phyloP scores from a whole-genome alignment of 2,888 invertebrate genomes.

The Stegophylla sp. region DNA sequence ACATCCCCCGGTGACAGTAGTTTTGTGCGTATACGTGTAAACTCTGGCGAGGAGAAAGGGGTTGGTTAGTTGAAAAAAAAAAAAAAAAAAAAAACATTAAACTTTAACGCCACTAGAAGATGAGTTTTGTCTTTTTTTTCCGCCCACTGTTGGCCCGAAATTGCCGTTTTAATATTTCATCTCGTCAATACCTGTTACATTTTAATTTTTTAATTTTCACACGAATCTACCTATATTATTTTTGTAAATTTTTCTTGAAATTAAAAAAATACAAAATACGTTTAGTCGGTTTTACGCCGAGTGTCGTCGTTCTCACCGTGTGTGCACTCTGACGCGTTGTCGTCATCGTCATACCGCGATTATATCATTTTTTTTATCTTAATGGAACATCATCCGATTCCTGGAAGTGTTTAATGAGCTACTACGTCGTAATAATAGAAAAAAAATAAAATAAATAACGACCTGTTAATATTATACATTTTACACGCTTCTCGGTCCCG shows the following conservation, averaged over 20 bases:
- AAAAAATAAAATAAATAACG: too few relatives aligned
- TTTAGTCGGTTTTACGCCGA: background rate
- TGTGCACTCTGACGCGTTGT: background rate
- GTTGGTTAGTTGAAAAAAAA: background rate
- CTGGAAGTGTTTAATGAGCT: conserved; percentile 4
- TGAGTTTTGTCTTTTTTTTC: background rate
- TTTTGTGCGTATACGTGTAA: background rate
- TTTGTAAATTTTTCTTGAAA: background rate
- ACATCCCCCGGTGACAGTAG: background rate
- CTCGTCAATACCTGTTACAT: background rate
- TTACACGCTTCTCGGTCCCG: too few relatives aligned
- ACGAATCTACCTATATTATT: background rate
- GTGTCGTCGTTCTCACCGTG: too few relatives aligned
- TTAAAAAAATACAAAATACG: background rate
- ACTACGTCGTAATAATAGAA: background rate
- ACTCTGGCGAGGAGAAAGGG: too few relatives aligned
- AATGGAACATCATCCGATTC: conserved; percentile 1
- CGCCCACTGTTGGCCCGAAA: background rate
- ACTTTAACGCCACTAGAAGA: background rate
- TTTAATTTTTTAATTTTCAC: conserved; percentile 26
- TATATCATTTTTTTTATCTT: conserved; percentile 1
- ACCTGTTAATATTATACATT: too few relatives aligned
- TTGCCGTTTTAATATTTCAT: background rate
- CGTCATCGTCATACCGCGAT: background rate
- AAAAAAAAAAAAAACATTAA: background rate